phyloP scores from a whole-genome alignment of 2,888 invertebrate species.

The Norana najaformis region DNA sequence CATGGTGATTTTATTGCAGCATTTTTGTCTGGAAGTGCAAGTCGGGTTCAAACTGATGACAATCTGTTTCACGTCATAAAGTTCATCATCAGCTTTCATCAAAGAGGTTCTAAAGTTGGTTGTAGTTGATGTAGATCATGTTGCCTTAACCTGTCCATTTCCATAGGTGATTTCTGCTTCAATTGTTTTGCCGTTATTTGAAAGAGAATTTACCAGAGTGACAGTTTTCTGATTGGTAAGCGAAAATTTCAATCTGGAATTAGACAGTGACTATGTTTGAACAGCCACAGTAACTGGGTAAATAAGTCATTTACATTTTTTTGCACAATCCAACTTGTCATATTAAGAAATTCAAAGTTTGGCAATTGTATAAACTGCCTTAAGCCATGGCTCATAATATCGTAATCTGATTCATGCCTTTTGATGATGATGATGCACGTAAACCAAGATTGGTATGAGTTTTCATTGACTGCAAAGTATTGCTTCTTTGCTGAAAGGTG shows the following conservation, averaged over 20 bases:
- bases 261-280: too few relatives aligned
- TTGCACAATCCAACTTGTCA: neutral
- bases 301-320: neutral
- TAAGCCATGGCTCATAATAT: neutral
- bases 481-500: neutral
- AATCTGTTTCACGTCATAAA: neutral
- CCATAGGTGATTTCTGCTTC: neutral
- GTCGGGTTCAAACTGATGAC: neutral
- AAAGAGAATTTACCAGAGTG: neutral
- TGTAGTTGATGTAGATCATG: neutral
- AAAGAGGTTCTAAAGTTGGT: neutral
- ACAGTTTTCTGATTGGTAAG: too few relatives aligned
- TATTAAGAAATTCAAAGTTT: neutral
- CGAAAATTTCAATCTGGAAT: neutral
- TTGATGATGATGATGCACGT: neutral
- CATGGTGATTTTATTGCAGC: conserved; percentile 45
- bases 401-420: neutral
- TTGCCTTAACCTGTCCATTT: neutral
- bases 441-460: neutral
- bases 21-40: conserved; percentile 57
- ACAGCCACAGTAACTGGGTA: neutral
- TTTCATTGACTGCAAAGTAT: neutral
- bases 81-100: neutral
- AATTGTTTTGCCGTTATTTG: neutral
- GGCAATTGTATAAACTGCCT: neutral